Base-by-base conservation (phyloP, 2,888 invertebrate genomes). In the Dicycla oo region DNA sequence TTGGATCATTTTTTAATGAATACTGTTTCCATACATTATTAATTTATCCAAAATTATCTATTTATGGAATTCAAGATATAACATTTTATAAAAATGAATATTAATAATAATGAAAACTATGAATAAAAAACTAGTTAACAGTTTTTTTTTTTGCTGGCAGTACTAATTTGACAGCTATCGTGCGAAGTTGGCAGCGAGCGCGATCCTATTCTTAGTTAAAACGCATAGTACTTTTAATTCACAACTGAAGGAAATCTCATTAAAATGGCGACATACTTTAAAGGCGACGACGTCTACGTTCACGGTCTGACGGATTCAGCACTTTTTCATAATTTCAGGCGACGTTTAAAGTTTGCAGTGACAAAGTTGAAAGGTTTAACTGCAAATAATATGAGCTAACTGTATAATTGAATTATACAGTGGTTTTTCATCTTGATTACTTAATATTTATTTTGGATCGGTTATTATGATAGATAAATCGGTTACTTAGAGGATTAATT, bases 171-270 rank as follows among this genome's bases (percentile, higher is more conserved):
- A n/a, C n/a, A n/a, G n/a, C n/a, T n/a, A n/a, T n/a, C n/a, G n/a
- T n/a, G n/a, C n/a, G n/a, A n/a, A n/a, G n/a, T n/a, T n/a, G n/a
- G n/a, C n/a, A n/a, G n/a, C n/a, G n/a, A n/a, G n/a, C n/a, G n/a
- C n/a, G n/a, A n/a, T n/a, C n/a, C n/a, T n/a, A n/a, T n/a, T n/a
- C n/a, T n/a, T n/a, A n/a, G n/a, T n/a, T n/a, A n/a, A n/a, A n/a
- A n/a, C n/a, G n/a, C n/a, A n/a, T n/a, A n/a, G n/a, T n/a, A n/a
- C 49, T 43, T 58, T 65, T 66, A 61, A 80, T 75, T 81, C 64
- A 71, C 54, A 67, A 30, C 65, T 34, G 73, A 74, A 68, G 60
- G 70, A 75, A 72, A 83, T 74, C 81, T 81, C 74, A 81, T 82
- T 83, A 81, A 81, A 81, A 61, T 68, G 67, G 34, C 78, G 64